Base-by-base conservation (phyloP, 2,113 vertebrate genomes). In the Sula dactylatra region DNA sequence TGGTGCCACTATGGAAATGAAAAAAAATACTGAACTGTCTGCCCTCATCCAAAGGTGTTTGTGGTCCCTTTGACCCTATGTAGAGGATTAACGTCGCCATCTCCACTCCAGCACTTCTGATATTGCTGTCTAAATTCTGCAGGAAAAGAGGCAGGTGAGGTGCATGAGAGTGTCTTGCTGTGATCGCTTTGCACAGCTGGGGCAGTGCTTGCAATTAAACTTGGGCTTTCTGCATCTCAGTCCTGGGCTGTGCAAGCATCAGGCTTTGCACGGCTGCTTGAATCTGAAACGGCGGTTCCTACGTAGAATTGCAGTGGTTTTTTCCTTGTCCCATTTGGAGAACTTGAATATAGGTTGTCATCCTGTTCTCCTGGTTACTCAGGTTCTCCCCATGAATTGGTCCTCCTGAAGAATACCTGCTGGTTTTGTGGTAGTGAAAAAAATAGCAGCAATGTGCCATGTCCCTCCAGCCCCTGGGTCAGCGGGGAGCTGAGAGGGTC, bases 391-490 rank as follows among this genome's bases (percentile, higher is more conserved):
- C 8, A 4, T n/a, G 52, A 67, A 21, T 4, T 45, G 36, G 15
- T n/a, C 26, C 59, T 59, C n/a, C n/a, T 65, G 44, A 38, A 12
- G 34, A 78, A 74, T 21, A 29, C 21, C 42, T 59, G 47, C 16
- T 77, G 3, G n/a, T 55, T 24, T 21, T 13, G 32, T 61, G 66
- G n/a, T 4, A 40, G 31, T 38, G 49, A 27, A 34, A 50, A 36
- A 70, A 21, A 1, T 0, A n/a, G 34, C 55, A 82, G 56, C 25
- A 4, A 1, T 6, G 32, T 65, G 77, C 69, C 7, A 0, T 20
- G 47, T 56, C 40, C 18, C 31, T 65, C 6, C 49, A 50, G 4
- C 20, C 38, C 36, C 70, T 27, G 38, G 29, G 10, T 65, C 34
- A 90, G 56, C 61, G 58, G 42, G 40, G 44, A 32, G 26, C 59